Conservation (phyloP, 2,888 invertebrate species). For the Acleris literana region DNA sequence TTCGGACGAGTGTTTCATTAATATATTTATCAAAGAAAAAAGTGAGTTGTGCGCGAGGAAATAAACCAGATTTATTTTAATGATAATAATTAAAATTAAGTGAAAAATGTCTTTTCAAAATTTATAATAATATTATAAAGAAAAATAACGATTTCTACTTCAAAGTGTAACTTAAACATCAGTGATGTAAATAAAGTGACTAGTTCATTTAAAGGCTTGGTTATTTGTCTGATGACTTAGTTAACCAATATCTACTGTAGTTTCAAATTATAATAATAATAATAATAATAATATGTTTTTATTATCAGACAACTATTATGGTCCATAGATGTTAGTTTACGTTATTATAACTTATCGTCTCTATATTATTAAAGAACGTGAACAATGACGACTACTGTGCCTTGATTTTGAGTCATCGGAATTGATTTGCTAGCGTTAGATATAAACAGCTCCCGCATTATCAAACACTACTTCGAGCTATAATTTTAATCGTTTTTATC, state of each 20-base stretch:
- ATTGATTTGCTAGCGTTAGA: constrained; percentile 42
- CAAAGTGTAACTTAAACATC: too few species aligned
- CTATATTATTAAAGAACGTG: constrained; percentile 34
- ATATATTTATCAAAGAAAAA: neutral
- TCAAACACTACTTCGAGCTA: constrained; percentile 7
- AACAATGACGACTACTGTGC: constrained; percentile 38
- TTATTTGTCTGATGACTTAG: too few species aligned
- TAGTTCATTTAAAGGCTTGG: too few species aligned
- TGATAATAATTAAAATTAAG: neutral
- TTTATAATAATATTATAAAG: too few species aligned
- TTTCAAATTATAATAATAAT: too few species aligned
- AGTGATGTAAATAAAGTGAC: neutral
- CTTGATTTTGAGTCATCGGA: constrained; percentile 42
- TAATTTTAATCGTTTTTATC: constrained; percentile 20
- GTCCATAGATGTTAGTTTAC: too few species aligned
- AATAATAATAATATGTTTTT: too few species aligned
- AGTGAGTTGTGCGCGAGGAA: too few species aligned
- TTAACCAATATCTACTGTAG: neutral
- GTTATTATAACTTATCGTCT: constrained; percentile 37
- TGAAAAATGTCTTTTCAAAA: constrained; percentile 34
- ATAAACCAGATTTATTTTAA: too few species aligned
- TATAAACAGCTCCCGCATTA: constrained; percentile 28
- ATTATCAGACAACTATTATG: too few species aligned
- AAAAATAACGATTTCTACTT: too few species aligned
- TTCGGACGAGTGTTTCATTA: constrained; percentile 9